phyloP scores from a whole-genome alignment of 1,140 invertebrate genomes.

The Atta texana region DNA sequence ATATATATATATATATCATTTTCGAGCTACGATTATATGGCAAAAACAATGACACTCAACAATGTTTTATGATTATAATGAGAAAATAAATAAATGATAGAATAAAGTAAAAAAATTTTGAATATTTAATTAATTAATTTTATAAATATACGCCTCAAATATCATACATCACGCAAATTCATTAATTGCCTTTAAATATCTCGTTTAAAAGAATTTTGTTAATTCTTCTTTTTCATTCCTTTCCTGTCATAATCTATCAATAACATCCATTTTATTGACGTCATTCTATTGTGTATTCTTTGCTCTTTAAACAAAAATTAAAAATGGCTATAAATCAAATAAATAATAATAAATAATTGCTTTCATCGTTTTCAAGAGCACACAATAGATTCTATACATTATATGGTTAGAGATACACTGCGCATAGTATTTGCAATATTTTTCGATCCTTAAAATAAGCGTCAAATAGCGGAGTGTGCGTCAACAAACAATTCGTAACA shows the following conservation, averaged over 20 bases:
- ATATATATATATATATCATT: not conserved
- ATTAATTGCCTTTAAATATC: not conserved
- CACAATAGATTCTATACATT: conserved; percentile 19
- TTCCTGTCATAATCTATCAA: conserved; percentile 23
- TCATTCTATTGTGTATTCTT: conserved; percentile 29
- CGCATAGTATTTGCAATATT: conserved; percentile 34
- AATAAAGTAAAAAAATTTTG: not conserved
- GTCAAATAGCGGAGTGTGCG: conserved; percentile 39
- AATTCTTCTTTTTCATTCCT: conserved; percentile 14
- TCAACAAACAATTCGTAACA: conserved; percentile 59
- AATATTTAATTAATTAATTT: conserved; percentile 7
- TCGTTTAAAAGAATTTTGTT: conserved; percentile 12
- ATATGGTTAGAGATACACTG: conserved; percentile 40
- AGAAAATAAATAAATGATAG: not conserved
- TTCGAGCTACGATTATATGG: not conserved
- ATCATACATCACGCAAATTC: not conserved
- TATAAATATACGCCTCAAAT: not conserved
- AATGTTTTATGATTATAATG: not conserved
- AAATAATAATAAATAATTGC: conserved; percentile 64
- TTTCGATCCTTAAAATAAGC: conserved; percentile 60
- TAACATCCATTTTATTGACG: conserved; percentile 41
- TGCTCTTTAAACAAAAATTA: conserved; percentile 55
- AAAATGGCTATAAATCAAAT: conserved; percentile 52
- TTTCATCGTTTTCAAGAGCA: conserved; percentile 51
- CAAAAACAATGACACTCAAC: not conserved